These are phyloP conservation scores for Ciona savignyi DNA, from an alignment of 23 tunicate species.

Conservation along the genomic window DNA sequence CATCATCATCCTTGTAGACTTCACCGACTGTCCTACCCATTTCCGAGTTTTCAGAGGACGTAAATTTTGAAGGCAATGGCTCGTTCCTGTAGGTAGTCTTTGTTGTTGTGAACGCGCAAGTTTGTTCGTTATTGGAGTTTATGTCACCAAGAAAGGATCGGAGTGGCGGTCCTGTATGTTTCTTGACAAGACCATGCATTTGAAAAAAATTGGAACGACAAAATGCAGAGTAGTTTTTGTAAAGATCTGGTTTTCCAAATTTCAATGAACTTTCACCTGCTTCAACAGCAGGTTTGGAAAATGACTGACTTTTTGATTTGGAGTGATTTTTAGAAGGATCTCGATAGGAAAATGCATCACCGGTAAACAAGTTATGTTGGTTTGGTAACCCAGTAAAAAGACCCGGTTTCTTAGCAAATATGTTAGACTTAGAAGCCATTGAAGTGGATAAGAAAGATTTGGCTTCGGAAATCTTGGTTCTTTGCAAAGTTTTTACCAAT, in stretches of 20 bases:
- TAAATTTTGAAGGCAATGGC: not conserved
- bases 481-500: conserved; percentile 12
- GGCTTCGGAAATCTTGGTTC: conserved; percentile 10
- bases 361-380: not conserved
- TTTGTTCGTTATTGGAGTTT: not conserved
- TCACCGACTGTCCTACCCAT: not conserved
- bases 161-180: not conserved
- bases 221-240: conserved; percentile 30
- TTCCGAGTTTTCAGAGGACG: not conserved
- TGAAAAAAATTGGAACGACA: conserved; percentile 52
- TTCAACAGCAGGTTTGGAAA: not conserved
- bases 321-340: conserved; percentile 27
- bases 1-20: not conserved
- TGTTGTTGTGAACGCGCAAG: not conserved
- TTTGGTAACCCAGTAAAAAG: not conserved
- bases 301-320: conserved; percentile 12
- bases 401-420: conserved; percentile 2
- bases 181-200: conserved; percentile 44
- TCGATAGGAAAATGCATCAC: conserved; percentile 16
- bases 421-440: not conserved
- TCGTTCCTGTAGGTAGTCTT: not conserved
- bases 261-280: not conserved
- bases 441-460: conserved; percentile 1
- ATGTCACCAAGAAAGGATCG: not conserved
- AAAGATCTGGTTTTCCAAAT: conserved; percentile 3